Conservation (phyloP, 2,113 vertebrate species). For the Sphyrna mokarran region DNA sequence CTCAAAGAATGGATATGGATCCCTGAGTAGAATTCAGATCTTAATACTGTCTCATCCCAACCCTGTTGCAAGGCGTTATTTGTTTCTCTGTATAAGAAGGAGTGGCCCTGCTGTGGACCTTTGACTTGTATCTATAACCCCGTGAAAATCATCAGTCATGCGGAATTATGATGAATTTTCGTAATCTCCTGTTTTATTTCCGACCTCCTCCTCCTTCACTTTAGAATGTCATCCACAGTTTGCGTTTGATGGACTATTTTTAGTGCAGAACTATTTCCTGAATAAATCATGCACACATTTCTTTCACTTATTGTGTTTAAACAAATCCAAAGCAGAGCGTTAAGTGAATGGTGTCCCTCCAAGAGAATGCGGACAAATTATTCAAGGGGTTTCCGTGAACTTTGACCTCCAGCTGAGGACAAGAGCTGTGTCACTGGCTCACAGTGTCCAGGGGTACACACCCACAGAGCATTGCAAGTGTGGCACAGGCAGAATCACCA, state of each 20-base stretch:
- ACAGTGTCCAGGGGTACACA: not conserved
- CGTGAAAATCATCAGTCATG: not conserved
- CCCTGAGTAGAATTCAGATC: not conserved
- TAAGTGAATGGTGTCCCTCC: not conserved
- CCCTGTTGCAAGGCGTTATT: not conserved
- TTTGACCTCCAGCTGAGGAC: not conserved
- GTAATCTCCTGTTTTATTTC: conserved; percentile 15
- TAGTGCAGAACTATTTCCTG: conserved; percentile 25
- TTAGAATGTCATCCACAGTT: not conserved
- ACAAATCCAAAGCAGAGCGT: not conserved
- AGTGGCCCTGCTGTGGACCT: not conserved
- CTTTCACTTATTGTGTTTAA: not conserved
- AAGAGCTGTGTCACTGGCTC: not conserved
- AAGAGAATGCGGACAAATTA: not conserved
- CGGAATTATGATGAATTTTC: not conserved
- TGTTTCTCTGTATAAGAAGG: not conserved
- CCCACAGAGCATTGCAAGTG: not conserved
- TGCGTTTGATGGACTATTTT: conserved; percentile 5
- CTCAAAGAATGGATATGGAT: not conserved
- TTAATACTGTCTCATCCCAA: not conserved
- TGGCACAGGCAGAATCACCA: not conserved
- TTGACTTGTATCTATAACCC: not conserved
- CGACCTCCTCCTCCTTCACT: not conserved
- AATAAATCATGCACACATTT: not conserved
- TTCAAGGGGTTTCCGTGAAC: not conserved